Evolutionary conservation across 2,113 vertebrate species (phyloP).

Genomic region (Ancistrus triradiatus): DNA sequence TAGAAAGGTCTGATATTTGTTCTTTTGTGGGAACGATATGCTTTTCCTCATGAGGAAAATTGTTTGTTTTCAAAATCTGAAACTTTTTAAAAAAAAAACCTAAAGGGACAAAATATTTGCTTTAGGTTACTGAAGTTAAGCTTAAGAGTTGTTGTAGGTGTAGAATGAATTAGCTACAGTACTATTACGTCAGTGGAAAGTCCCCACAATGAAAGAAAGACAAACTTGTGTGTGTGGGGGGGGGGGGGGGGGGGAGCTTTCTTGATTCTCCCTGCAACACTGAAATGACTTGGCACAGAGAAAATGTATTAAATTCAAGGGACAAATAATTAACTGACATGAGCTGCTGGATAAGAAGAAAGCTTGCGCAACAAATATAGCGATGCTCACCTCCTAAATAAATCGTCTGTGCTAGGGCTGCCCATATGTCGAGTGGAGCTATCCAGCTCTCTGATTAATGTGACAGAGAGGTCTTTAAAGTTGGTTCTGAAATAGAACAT

Average conservation of each 20-base stretch:
- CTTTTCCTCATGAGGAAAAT: no score
- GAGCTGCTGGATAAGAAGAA: constrained; percentile 69
- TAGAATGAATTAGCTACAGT: no score
- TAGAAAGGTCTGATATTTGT: no score
- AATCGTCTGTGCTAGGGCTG: constrained; percentile 55
- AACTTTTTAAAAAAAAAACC: no score
- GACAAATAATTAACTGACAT: constrained; percentile 82
- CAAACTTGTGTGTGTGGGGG: no score
- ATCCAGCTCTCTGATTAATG: constrained; percentile 67
- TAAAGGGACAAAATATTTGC: no score
- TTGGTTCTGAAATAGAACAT: constrained; percentile 66
- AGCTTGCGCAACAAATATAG: constrained; percentile 77
- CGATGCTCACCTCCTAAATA: constrained; percentile 57
- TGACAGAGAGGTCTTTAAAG: constrained; percentile 65
- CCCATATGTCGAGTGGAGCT: constrained; percentile 59
- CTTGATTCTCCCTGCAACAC: constrained; percentile 61
- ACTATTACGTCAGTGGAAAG: no score
- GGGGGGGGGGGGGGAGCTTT: constrained; percentile 51
- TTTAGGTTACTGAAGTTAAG: no score
- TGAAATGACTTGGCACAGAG: constrained; percentile 72
- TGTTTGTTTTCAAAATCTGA: no score
- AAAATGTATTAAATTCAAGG: constrained; percentile 79
- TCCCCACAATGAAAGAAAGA: no score
- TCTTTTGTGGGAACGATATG: not conserved
- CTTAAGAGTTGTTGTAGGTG: no score